Percentiles rank a stretch among this genome's conserved stretches.
Evolutionary conservation across 1,140 invertebrate genomes (phyloP).

Genomic region (Berghia stephanieae): DNA sequence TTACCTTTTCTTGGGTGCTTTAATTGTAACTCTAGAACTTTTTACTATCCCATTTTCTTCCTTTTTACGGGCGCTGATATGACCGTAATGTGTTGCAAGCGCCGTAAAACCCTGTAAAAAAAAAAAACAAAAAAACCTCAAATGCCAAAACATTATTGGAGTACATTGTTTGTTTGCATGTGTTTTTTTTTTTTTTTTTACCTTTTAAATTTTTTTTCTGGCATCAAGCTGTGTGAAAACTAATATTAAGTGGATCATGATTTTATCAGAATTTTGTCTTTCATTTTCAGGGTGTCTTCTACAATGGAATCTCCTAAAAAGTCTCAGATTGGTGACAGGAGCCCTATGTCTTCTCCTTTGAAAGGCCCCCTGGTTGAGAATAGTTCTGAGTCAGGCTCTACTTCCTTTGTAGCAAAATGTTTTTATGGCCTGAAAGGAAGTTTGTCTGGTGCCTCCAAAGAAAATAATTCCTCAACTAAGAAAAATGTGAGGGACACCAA

Average conservation of each 20-base stretch:
- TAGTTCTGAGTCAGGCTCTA: conserved; percentile 19
- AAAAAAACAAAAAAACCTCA: too few species aligned
- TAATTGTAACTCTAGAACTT: too few species aligned
- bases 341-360: conserved; percentile 28
- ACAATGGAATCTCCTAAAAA: not conserved
- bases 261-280: too few species aligned
- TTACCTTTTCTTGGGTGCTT: too few species aligned
- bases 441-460: not conserved
- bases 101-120: too few species aligned
- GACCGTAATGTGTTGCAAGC: too few species aligned
- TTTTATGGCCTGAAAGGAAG: conserved; percentile 30
- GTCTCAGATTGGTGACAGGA: not conserved
- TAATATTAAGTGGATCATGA: too few species aligned
- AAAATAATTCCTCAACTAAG: not conserved
- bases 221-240: too few species aligned
- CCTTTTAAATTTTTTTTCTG: too few species aligned
- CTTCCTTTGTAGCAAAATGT: conserved; percentile 29
- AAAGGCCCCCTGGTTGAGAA: conserved; percentile 25
- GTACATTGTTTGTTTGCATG: not conserved
- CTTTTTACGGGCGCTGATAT: too few species aligned
- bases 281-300: not conserved
- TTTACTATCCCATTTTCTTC: too few species aligned
- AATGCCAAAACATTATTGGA: too few species aligned
- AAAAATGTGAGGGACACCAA: not conserved
- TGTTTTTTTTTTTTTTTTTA: not conserved